Evolutionary conservation across 2,113 vertebrate genomes (phyloP).

Genomic region (Sitta europaea): DNA sequence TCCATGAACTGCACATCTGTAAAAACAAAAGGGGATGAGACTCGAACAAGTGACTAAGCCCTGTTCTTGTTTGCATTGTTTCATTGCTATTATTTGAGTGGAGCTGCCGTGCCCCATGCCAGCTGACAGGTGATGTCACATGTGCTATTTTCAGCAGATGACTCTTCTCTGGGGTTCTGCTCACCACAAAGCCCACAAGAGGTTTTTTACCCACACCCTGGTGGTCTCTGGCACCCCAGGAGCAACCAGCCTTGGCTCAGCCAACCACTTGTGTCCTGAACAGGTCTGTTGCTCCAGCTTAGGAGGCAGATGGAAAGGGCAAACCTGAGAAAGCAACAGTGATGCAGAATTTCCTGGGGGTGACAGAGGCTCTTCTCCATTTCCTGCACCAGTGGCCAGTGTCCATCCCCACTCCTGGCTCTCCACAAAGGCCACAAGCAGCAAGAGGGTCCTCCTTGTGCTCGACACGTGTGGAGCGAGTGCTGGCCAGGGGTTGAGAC

Average conservation of each 20-base stretch:
- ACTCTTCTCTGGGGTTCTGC: background rate
- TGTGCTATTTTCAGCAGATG: rapidly evolving
- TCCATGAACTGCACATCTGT: conserved; percentile 55
- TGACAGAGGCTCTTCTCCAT: background rate
- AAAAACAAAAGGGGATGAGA: conserved; percentile 50
- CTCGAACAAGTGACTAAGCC: conserved; percentile 39
- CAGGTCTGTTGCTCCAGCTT: background rate
- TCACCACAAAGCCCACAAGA: background rate
- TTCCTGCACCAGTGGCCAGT: background rate
- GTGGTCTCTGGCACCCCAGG: background rate
- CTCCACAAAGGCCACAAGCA: background rate
- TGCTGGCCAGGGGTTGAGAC: background rate
- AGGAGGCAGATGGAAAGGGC: background rate
- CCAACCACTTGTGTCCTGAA: background rate
- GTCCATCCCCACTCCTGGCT: background rate
- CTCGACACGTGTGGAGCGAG: rapidly evolving
- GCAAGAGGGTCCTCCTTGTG: background rate
- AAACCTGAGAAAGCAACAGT: background rate
- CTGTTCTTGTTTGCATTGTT: conserved; percentile 19
- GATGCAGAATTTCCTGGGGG: background rate
- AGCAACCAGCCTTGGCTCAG: background rate
- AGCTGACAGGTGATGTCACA: background rate
- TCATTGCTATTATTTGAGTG: background rate
- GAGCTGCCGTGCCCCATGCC: background rate
- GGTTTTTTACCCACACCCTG: background rate